These are phyloP conservation scores for Polydrusus cervinus DNA, from an alignment of 2,888 invertebrate species.

Conservation along the genomic window DNA sequence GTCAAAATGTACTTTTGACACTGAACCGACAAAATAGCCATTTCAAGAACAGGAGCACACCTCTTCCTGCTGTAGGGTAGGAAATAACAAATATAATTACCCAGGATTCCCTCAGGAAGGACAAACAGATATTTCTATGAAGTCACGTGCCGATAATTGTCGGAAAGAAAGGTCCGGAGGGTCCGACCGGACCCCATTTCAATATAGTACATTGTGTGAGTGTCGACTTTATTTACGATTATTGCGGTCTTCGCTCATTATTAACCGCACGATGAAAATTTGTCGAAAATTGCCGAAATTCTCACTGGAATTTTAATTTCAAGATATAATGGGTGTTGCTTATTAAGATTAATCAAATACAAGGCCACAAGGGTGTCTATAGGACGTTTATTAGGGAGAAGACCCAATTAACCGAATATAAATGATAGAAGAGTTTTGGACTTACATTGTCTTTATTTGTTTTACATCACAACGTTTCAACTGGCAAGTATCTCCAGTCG, in stretches of 20 bases:
- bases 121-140: conserved; percentile 42
- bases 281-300: conserved; percentile 28
- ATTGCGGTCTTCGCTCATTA: conserved; percentile 52
- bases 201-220: conserved; percentile 53
- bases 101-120: conserved; percentile 6
- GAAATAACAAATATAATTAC: conserved; percentile 27
- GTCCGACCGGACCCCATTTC: conserved; percentile 41
- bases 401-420: too few species aligned
- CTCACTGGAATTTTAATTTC: conserved; percentile 34
- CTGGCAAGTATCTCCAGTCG: too few species aligned
- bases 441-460: too few species aligned
- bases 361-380: too few species aligned
- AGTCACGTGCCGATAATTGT: conserved; percentile 52
- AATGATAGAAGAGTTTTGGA: too few species aligned
- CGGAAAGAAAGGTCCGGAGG: conserved; percentile 43
- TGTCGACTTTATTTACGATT: conserved; percentile 55
- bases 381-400: too few species aligned
- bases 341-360: too few species aligned
- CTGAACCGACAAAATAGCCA: too few species aligned
- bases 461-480: too few species aligned
- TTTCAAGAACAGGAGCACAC: background rate
- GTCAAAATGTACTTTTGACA: too few species aligned
- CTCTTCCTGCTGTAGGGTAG: background rate
- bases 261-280: conserved; percentile 31
- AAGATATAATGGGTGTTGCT: background rate